These are phyloP conservation scores for Phacellophora camtschatica DNA, from an alignment of 30 jellyfish, hydroid and myxozoan species.

Conservation along the genomic window DNA sequence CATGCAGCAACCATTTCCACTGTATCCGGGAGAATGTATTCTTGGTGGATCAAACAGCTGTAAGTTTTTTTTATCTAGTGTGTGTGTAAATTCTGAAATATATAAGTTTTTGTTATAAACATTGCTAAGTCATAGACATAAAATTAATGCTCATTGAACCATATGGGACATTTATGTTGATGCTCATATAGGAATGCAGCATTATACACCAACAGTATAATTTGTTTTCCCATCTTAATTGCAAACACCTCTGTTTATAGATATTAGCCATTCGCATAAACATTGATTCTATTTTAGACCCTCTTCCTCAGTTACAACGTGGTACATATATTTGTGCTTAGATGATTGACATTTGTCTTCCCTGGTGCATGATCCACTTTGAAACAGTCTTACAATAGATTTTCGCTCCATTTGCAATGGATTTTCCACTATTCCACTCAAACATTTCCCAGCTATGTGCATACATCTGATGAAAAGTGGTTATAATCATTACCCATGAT, in stretches of 20 bases:
- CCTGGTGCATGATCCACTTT: conserved; percentile 5
- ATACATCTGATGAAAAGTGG: conserved; percentile 1
- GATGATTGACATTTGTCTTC: neutral
- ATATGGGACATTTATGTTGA: too few relatives aligned
- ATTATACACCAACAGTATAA: too few relatives aligned
- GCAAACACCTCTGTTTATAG: too few relatives aligned
- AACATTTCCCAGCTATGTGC: neutral
- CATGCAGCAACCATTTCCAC: conserved; percentile 90
- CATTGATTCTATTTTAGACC: too few relatives aligned
- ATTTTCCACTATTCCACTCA: neutral
- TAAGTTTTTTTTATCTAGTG: neutral
- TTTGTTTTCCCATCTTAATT: too few relatives aligned
- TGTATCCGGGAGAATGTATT: conserved; percentile 96
- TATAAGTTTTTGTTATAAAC: neutral
- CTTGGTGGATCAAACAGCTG: conserved; percentile 57
- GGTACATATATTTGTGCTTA: too few relatives aligned
- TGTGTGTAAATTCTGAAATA: neutral
- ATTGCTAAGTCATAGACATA: neutral
- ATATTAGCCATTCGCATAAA: too few relatives aligned
- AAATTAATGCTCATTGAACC: too few relatives aligned
- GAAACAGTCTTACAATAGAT: neutral
- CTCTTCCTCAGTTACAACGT: too few relatives aligned
- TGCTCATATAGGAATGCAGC: too few relatives aligned
- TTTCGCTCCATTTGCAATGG: conserved; percentile 10
- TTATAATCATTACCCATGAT: neutral